Evolutionary conservation across 2,797 vertebrate genomes (phyloP), one percentile per base, ranked within the genome.

Genomic region (Intellagama lesueurii): DNA sequence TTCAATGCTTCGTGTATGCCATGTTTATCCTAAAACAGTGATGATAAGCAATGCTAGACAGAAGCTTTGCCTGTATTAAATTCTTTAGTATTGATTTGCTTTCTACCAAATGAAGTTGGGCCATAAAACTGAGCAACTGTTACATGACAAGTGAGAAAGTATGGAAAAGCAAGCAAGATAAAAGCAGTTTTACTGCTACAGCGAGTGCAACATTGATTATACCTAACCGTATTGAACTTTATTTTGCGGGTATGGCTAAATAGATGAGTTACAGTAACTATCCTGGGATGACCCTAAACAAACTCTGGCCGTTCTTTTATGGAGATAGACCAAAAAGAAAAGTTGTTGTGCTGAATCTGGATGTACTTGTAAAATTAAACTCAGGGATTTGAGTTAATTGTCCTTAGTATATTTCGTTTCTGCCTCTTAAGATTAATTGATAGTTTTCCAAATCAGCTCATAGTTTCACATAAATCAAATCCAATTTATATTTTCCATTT

Each of bases 401-500:
- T 80, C 32, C 87, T 81, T 76, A 66, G 66, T 66, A 81, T 1
- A 64, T 17, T 84, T 84, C n/a, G 2, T 82, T 90, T 90, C 40
- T 75, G 19, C 70, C 68, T n/a, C 60, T 86, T 78, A 73, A 19
- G 91, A 91, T 89, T 90, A 85, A 92, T 68, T 90, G 35, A 90
- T 86, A 76, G 5, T 85, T 92, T 84, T 90, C 60, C 79, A 82
- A 93, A 84, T 1, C 68, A 86, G 5, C 16, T 89, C 22, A 83
- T 12, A 52, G 47, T 88, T 87, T 87, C 85, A 88, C 44, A 91
- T 72, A 88, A 88, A 90, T 87, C 52, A 83, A 30, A 87, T 70
- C 83, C 14, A 88, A 68, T 88, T 93, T 88, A 91, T 91, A 91
- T 89, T 89, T 85, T 89, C 77, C 49, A 88, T 70, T 60, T 89